Conservation (phyloP, 2,797 vertebrate species). For the Sparidentex hasta region DNA sequence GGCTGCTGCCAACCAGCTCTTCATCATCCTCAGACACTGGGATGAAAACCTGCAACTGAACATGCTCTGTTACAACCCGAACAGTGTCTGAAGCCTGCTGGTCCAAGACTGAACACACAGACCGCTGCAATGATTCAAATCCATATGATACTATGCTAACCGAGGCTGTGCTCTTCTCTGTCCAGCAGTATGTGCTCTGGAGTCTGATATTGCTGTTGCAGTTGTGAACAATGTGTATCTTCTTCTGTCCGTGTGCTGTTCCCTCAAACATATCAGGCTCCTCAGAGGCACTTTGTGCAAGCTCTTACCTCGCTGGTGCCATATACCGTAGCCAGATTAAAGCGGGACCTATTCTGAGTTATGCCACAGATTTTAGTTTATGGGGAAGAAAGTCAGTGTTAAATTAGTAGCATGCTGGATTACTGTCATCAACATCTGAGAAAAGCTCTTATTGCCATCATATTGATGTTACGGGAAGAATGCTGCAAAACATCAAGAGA, state of each 20-base stretch:
- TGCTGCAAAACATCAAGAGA: conserved; percentile 47
- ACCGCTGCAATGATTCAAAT: conserved; percentile 22
- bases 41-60: conserved; percentile 97
- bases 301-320: conserved; percentile 71
- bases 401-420: conserved; percentile 70
- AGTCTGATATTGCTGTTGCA: conserved; percentile 67
- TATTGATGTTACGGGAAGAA: conserved; percentile 66
- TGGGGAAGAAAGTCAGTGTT: conserved; percentile 46
- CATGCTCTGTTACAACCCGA: conserved; percentile 97
- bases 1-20: conserved; percentile 94
- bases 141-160: conserved; percentile 74
- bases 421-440: conserved; percentile 39
- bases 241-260: conserved; percentile 54
- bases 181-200: conserved; percentile 59
- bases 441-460: conserved; percentile 70
- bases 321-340: conserved; percentile 55
- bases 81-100: conserved; percentile 84
- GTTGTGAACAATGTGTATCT: conserved; percentile 73
- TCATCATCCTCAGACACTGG: conserved; percentile 97
- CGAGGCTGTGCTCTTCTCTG: conserved; percentile 54
- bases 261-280: conserved; percentile 78
- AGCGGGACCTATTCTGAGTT: conserved; percentile 21
- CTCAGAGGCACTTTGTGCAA: conserved; percentile 66
- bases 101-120: neutral
- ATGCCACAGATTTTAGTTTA: conserved; percentile 51